phyloP scores from a whole-genome alignment of 2,113 vertebrate genomes.

The Dromaius novaehollandiae region DNA sequence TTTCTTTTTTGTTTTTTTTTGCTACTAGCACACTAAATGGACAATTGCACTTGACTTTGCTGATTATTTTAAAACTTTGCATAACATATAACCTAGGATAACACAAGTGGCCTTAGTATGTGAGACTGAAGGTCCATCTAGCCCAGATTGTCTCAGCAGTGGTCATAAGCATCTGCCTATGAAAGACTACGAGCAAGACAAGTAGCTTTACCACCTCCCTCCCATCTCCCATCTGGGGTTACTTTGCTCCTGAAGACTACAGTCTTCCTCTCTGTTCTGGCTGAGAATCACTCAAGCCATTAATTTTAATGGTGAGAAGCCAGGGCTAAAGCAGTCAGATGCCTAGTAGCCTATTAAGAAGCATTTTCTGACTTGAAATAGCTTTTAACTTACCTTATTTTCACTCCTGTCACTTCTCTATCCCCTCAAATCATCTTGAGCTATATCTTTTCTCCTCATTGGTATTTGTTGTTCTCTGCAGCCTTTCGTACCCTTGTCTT shows the following conservation, averaged over 20 bases:
- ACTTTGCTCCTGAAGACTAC: not conserved
- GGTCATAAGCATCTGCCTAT: not conserved
- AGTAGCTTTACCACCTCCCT: not conserved
- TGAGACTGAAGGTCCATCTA: not conserved
- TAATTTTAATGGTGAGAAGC: not conserved
- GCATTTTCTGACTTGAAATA: not conserved
- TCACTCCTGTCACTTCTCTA: not conserved
- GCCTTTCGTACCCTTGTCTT: not conserved
- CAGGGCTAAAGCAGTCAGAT: not conserved
- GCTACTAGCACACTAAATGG: not conserved
- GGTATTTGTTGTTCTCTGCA: not conserved
- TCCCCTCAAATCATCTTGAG: not conserved
- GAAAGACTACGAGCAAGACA: not conserved
- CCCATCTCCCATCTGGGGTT: not conserved
- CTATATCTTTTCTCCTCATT: not conserved
- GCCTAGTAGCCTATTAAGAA: not conserved
- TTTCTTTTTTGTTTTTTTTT: not conserved
- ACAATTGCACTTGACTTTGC: not conserved
- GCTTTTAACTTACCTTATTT: not conserved
- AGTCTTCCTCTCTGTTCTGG: not conserved
- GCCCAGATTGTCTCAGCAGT: not conserved
- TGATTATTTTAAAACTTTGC: not conserved
- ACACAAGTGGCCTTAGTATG: not conserved
- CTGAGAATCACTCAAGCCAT: not conserved
- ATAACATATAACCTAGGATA: not conserved